phyloP scores from a whole-genome alignment of 2,888 invertebrate genomes.

The Drosophila conformis region DNA sequence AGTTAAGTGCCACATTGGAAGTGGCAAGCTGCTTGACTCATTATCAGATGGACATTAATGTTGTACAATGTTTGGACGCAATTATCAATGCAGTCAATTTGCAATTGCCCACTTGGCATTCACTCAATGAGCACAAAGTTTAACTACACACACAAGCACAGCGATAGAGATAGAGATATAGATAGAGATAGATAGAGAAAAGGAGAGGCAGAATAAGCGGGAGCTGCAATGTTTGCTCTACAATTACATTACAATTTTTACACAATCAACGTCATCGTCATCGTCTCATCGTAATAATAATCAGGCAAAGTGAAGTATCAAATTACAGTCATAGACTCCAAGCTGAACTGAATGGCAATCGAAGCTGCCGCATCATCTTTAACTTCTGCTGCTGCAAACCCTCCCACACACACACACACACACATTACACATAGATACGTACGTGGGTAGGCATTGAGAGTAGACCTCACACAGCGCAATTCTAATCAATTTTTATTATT shows the following conservation, averaged over 20 bases:
- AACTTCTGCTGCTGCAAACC: not conserved
- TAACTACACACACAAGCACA: conserved; percentile 31
- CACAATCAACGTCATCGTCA: conserved; percentile 79
- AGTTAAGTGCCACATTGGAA: conserved; percentile 15
- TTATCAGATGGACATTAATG: conserved; percentile 36
- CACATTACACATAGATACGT: conserved; percentile 40
- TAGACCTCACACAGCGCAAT: conserved; percentile 66
- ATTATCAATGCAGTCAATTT: conserved; percentile 61
- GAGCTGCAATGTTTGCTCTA: conserved; percentile 43
- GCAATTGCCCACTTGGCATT: conserved; percentile 64
- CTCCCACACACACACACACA: not conserved
- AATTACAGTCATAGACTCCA: conserved; percentile 65
- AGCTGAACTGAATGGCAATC: conserved; percentile 64
- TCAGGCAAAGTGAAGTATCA: conserved; percentile 81
- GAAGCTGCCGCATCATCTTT: conserved; percentile 49
- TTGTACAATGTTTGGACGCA: conserved; percentile 49
- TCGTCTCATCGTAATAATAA: conserved; percentile 72
- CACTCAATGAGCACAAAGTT: conserved; percentile 59
- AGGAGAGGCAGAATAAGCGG: not conserved
- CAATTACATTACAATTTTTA: conserved; percentile 81
- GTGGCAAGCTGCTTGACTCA: conserved; percentile 18
- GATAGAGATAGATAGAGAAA: not conserved
- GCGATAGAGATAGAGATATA: not conserved
- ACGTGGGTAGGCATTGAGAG: conserved; percentile 19
- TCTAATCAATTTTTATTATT: conserved; percentile 84